Conservation (phyloP, 2,888 invertebrate species). For the Watsonalla cultraria region DNA sequence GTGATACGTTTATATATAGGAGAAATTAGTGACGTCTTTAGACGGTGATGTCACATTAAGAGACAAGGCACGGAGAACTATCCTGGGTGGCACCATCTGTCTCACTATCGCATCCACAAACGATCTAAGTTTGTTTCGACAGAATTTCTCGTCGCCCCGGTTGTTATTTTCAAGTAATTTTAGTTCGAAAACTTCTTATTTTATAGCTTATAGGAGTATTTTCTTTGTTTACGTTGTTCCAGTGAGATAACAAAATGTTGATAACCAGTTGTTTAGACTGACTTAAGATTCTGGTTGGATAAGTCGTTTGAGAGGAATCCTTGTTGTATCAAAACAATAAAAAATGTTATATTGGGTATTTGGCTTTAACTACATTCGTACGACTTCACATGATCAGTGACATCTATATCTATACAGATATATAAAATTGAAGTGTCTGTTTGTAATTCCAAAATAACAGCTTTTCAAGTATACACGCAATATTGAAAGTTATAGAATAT, state of each 20-base stretch:
- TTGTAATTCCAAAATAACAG: too few species aligned
- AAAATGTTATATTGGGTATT: too few species aligned
- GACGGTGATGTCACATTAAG: constrained; percentile 45
- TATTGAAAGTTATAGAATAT: too few species aligned
- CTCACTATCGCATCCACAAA: constrained; percentile 44
- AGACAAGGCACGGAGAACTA: constrained; percentile 42
- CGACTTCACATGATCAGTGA: too few species aligned
- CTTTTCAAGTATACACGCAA: too few species aligned
- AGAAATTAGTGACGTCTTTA: constrained; percentile 19
- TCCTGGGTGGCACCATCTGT: constrained; percentile 48
- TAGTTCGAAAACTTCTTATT: constrained; percentile 24
- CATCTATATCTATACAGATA: too few species aligned
- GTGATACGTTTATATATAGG: neutral
- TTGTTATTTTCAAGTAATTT: constrained; percentile 35
- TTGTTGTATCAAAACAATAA: too few species aligned
- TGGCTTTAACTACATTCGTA: too few species aligned
- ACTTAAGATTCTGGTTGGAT: too few species aligned
- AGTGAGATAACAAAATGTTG: neutral
- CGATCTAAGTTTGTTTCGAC: constrained; percentile 49
- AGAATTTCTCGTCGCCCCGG: constrained; percentile 20
- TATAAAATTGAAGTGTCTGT: too few species aligned
- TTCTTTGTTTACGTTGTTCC: neutral
- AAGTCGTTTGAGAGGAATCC: too few species aligned
- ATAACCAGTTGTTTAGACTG: too few species aligned
- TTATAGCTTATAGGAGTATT: constrained; percentile 6